These are phyloP conservation scores for Danaus chrysippus DNA, from an alignment of 2,888 invertebrate genomes.

Conservation along the genomic window DNA sequence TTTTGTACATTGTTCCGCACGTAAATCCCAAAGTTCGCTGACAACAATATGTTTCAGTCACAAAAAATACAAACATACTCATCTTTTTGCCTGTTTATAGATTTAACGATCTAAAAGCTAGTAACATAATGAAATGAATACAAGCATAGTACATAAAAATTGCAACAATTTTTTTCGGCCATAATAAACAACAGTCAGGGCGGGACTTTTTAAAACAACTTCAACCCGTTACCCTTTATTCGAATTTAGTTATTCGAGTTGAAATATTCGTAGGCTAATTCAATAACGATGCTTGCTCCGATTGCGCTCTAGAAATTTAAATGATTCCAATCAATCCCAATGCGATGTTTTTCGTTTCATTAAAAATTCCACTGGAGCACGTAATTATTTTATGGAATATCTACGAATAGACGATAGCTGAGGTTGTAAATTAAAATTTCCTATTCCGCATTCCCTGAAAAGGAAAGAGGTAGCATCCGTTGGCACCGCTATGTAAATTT, in stretches of 20 bases:
- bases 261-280: conserved; percentile 69
- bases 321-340: conserved; percentile 70
- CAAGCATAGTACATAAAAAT: conserved; percentile 20
- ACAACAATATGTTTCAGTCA: background rate
- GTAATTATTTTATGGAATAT: conserved; percentile 73
- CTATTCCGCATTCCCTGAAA: conserved; percentile 59
- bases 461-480: conserved; percentile 63
- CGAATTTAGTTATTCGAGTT: conserved; percentile 59
- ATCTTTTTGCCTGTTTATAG: background rate
- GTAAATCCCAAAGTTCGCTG: background rate
- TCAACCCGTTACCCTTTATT: conserved; percentile 47
- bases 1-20: no score
- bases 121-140: conserved; percentile 10
- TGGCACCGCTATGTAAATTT: conserved; percentile 70
- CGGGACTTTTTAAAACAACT: conserved; percentile 36
- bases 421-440: conserved; percentile 66
- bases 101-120: conserved; percentile 5
- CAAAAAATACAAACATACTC: background rate
- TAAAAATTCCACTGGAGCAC: conserved; percentile 70
- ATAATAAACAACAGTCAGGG: conserved; percentile 31
- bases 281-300: conserved; percentile 57
- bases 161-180: conserved; percentile 24
- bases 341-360: conserved; percentile 65
- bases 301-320: conserved; percentile 71
- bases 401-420: conserved; percentile 66